Evolutionary conservation across 2,888 invertebrate species (phyloP).

Genomic region (Pseudanteris insignis): DNA sequence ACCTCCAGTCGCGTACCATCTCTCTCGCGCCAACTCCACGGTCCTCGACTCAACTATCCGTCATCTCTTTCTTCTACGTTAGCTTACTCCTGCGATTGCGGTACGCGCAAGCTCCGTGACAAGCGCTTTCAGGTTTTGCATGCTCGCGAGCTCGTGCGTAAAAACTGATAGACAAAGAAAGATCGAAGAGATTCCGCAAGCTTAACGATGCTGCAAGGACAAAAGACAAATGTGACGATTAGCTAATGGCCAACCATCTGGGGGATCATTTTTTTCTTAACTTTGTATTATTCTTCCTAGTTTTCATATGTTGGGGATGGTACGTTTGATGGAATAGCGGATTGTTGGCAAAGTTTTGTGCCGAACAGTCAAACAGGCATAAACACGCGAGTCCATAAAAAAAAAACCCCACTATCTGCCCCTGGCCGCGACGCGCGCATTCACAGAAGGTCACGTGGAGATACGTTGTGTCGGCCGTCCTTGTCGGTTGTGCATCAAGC

Average conservation of each 20-base stretch:
- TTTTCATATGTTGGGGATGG: background rate
- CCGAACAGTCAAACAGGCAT: background rate
- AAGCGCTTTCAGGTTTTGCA: constrained; percentile 41
- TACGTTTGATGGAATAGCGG: background rate
- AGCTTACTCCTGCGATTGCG: constrained; percentile 19
- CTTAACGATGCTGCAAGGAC: constrained; percentile 24
- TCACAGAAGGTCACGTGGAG: constrained; percentile 7
- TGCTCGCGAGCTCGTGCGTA: constrained; percentile 30
- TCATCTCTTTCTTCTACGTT: constrained; percentile 22
- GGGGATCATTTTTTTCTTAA: background rate
- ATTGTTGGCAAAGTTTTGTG: background rate
- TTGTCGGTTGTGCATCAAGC: constrained; percentile 1
- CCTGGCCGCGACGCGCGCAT: constrained; percentile 6
- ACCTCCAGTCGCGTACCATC: constrained; percentile 16
- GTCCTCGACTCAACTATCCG: background rate
- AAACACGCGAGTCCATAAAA: constrained; percentile 6
- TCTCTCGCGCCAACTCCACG: background rate
- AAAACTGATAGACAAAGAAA: constrained; percentile 24
- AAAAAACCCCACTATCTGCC: background rate
- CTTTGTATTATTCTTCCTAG: too few species aligned
- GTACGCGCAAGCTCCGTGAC: constrained; percentile 48
- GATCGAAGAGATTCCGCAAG: constrained; percentile 33
- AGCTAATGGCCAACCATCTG: too few species aligned
- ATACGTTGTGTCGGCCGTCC: constrained; percentile 2
- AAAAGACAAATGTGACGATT: too few species aligned